Conservation (phyloP, 2,888 invertebrate genomes). For the Nephrotoma appendiculata region DNA sequence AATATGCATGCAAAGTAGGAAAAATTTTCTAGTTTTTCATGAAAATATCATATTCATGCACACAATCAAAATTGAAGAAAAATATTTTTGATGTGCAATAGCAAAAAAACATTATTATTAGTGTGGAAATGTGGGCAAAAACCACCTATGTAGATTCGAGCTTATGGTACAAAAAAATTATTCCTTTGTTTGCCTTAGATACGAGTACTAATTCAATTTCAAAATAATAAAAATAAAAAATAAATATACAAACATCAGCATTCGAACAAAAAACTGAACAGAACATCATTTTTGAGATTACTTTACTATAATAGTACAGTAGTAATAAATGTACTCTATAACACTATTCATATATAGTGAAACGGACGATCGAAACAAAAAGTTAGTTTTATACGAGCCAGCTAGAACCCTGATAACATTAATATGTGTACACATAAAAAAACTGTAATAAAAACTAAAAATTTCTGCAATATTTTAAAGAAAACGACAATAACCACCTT, state of each 20-base stretch:
- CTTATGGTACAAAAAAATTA: neutral
- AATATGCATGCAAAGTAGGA: neutral
- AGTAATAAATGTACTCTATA: neutral
- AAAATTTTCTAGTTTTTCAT: neutral
- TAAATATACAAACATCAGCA: neutral
- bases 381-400: neutral
- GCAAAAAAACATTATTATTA: neutral
- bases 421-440: neutral
- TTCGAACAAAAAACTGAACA: neutral
- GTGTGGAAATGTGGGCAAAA: neutral
- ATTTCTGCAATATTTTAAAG: neutral
- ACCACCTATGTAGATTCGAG: neutral
- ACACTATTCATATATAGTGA: neutral
- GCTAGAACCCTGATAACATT: neutral
- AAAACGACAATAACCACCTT: slow-evolving; percentile 2
- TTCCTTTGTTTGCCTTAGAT: neutral
- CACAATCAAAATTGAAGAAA: neutral
- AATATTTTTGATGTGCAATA: neutral
- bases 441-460: neutral
- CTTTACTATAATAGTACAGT: neutral
- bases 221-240: neutral
- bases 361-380: neutral
- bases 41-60: neutral
- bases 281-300: neutral
- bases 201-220: neutral